These are phyloP conservation scores for Dolichopus griseipennis DNA, from an alignment of 2,888 invertebrate species.

Conservation along the genomic window DNA sequence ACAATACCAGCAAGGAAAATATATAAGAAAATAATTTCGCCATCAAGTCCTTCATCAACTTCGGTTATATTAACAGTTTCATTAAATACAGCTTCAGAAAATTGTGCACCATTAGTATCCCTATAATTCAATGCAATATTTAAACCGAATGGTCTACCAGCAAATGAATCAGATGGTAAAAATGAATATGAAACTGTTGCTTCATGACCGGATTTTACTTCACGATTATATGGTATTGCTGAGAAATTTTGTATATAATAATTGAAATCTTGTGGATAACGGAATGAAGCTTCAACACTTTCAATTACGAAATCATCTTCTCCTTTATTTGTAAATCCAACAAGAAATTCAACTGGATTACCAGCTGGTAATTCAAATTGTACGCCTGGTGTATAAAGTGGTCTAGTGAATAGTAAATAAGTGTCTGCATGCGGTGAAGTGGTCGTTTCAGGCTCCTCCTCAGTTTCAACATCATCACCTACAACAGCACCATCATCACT, in stretches of 20 bases:
- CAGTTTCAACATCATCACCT: constrained; percentile 51
- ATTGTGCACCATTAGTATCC: constrained; percentile 57
- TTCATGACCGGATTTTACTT: constrained; percentile 84
- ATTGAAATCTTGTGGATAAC: constrained; percentile 97
- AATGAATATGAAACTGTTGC: constrained; percentile 93
- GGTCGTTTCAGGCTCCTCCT: constrained; percentile 49
- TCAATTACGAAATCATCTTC: constrained; percentile 84
- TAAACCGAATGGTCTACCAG: constrained; percentile 92
- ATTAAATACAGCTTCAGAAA: constrained; percentile 88
- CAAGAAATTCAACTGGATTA: constrained; percentile 83
- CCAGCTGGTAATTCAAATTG: constrained; percentile 70
- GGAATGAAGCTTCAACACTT: constrained; percentile 92
- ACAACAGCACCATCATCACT: constrained; percentile 56
- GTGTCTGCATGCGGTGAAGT: constrained; percentile 89
- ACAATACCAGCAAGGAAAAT: constrained; percentile 86
- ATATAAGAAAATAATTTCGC: constrained; percentile 97
- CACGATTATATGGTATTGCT: constrained; percentile 73
- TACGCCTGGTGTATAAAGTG: constrained; percentile 52
- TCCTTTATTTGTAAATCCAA: constrained; percentile 94
- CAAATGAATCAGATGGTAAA: constrained; percentile 91
- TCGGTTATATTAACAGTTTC: constrained; percentile 95
- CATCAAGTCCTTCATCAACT: constrained; percentile 92
- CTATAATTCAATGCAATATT: constrained; percentile 87
- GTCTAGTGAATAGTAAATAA: constrained; percentile 79
- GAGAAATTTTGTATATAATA: constrained; percentile 99